Conservation (phyloP, 1,140 invertebrate species). For the Eubasilissa regina region DNA sequence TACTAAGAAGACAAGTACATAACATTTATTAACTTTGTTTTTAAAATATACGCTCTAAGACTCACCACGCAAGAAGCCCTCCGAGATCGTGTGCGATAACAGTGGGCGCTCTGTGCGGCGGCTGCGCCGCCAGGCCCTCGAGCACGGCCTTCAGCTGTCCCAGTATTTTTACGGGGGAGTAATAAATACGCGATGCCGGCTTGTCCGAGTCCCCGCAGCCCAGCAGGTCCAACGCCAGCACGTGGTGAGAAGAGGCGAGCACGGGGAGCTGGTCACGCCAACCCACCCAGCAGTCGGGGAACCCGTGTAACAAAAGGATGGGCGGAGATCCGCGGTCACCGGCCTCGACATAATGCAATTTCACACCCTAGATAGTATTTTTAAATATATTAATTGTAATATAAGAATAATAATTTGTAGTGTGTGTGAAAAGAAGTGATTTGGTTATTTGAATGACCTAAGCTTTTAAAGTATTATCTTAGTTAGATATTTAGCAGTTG, state of each 20-base stretch:
- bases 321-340: conserved; percentile 75
- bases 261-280: conserved; percentile 78
- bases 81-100: conserved; percentile 89
- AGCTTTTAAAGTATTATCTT: too few species aligned
- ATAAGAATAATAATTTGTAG: too few species aligned
- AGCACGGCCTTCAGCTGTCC: conserved; percentile 72
- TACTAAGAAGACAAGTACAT: too few species aligned
- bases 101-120: conserved; percentile 66
- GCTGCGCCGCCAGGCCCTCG: conserved; percentile 1
- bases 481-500: too few species aligned
- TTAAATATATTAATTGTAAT: too few species aligned
- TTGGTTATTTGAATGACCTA: too few species aligned
- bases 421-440: too few species aligned
- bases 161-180: conserved; percentile 77
- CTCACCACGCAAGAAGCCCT: conserved; percentile 81
- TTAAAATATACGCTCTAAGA: too few species aligned
- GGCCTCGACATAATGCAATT: conserved; percentile 84
- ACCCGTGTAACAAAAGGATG: conserved; percentile 82
- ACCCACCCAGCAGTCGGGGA: conserved; percentile 84
- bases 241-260: conserved; percentile 67
- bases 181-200: conserved; percentile 76
- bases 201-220: conserved; percentile 90
- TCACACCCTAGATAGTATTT: conserved; percentile 73
- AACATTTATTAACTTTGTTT: too few species aligned
- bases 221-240: conserved; percentile 85